Conservation (phyloP, 1,140 invertebrate species). For the Plodia interpunctella region DNA sequence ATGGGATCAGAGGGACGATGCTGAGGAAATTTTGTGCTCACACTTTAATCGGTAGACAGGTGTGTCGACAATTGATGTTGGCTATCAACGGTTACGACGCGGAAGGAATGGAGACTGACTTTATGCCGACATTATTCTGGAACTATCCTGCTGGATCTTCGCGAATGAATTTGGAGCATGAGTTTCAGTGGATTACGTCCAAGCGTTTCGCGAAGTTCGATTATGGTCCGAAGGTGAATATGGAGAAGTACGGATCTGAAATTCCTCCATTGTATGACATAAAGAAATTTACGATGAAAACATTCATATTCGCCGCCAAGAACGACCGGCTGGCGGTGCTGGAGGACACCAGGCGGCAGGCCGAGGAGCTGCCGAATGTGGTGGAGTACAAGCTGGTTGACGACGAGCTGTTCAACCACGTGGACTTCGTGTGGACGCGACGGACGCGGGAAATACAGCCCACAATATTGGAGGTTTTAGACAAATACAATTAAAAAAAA, state of each 20-base stretch:
- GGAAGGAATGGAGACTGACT: constrained; percentile 19
- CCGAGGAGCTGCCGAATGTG: constrained; percentile 58
- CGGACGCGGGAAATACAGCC: constrained; percentile 19
- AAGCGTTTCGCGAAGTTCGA: constrained; percentile 62
- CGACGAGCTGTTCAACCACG: constrained; percentile 24
- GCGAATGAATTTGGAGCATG: constrained; percentile 81
- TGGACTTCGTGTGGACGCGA: constrained; percentile 26
- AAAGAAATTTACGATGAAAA: constrained; percentile 73
- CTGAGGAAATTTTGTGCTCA: not conserved
- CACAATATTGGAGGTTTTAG: constrained; percentile 18
- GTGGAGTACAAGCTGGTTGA: constrained; percentile 14
- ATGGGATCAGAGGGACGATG: not conserved
- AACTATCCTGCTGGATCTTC: constrained; percentile 60
- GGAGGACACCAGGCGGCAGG: constrained; percentile 75
- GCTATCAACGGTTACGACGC: constrained; percentile 9
- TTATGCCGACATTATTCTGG: constrained; percentile 15
- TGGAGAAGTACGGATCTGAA: constrained; percentile 60
- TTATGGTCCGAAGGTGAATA: constrained; percentile 70
- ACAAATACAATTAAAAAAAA: constrained; percentile 13
- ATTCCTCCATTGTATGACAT: constrained; percentile 77
- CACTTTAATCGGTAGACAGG: not conserved
- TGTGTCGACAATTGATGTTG: not conserved
- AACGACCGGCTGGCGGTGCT: constrained; percentile 78
- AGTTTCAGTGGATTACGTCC: constrained; percentile 69
- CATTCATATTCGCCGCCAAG: constrained; percentile 77